Evolutionary conservation across 2,888 invertebrate species (phyloP).

Genomic region (Euclidia mi): DNA sequence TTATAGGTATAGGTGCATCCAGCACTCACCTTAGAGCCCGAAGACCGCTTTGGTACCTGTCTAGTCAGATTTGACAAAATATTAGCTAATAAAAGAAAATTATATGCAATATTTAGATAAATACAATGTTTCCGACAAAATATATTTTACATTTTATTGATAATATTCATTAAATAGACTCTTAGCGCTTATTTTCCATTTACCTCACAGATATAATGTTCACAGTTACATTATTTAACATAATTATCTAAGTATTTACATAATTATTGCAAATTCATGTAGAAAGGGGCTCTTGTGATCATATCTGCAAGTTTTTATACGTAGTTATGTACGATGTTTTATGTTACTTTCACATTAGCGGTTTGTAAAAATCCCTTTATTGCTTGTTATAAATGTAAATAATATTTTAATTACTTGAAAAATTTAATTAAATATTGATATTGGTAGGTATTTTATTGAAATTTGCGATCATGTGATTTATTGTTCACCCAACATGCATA

Average conservation of each 20-base stretch:
- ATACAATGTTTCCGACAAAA: too few species aligned
- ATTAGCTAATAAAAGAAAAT: too few species aligned
- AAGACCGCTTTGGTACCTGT: too few species aligned
- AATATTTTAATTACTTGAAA: background rate
- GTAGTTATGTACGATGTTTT: constrained; percentile 49
- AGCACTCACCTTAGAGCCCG: too few species aligned
- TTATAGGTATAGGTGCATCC: too few species aligned
- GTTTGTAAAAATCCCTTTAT: constrained; percentile 31
- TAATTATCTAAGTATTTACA: constrained; percentile 64
- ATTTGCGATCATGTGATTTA: too few species aligned
- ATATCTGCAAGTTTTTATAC: constrained; percentile 60
- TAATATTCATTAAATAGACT: constrained; percentile 20
- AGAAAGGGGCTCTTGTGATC: constrained; percentile 65
- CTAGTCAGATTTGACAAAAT: too few species aligned
- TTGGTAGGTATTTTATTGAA: too few species aligned
- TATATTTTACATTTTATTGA: constrained; percentile 1
- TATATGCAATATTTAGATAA: too few species aligned
- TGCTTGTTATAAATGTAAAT: background rate
- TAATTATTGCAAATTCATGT: constrained; percentile 75
- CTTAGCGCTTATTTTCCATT: constrained; percentile 45
- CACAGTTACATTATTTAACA: constrained; percentile 53
- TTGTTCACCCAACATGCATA: too few species aligned
- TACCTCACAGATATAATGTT: constrained; percentile 27
- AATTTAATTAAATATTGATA: too few species aligned
- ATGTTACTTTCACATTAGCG: constrained; percentile 62